Evolutionary conservation across 2,113 vertebrate species (phyloP).

Genomic region (Etia nguti): DNA sequence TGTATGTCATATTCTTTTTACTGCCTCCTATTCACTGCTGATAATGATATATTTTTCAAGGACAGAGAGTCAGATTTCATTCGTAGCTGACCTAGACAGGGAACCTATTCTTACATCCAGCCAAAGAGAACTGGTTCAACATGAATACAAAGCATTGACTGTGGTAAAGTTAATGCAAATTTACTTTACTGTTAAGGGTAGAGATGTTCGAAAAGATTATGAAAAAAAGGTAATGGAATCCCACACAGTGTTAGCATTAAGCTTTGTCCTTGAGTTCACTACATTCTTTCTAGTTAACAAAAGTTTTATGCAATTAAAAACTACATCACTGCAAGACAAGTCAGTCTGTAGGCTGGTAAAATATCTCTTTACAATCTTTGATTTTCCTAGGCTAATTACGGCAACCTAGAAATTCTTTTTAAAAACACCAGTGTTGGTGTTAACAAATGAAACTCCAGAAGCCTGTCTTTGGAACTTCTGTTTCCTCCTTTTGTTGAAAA

Average conservation of each 20-base stretch:
- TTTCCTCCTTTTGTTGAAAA: neutral
- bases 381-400: neutral
- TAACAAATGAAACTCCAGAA: neutral
- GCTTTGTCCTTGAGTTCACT: neutral
- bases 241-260: neutral
- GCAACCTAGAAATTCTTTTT: neutral
- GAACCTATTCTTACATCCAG: neutral
- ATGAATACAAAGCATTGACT: neutral
- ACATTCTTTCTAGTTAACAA: neutral
- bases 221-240: neutral
- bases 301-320: neutral
- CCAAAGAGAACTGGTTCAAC: neutral
- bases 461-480: neutral
- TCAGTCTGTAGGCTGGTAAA: neutral
- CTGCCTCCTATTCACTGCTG: neutral
- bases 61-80: neutral
- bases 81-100: neutral
- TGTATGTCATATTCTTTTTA: slow-evolving; percentile 8
- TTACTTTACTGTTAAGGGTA: neutral
- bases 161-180: neutral
- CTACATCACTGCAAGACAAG: neutral
- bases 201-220: neutral
- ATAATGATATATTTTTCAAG: neutral
- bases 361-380: neutral
- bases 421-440: neutral